A percentile compares a stretch with the other conserved stretches of the same genome.
Evolutionary conservation across 1,140 invertebrate species (phyloP).

Genomic region (Papilio helenus): DNA sequence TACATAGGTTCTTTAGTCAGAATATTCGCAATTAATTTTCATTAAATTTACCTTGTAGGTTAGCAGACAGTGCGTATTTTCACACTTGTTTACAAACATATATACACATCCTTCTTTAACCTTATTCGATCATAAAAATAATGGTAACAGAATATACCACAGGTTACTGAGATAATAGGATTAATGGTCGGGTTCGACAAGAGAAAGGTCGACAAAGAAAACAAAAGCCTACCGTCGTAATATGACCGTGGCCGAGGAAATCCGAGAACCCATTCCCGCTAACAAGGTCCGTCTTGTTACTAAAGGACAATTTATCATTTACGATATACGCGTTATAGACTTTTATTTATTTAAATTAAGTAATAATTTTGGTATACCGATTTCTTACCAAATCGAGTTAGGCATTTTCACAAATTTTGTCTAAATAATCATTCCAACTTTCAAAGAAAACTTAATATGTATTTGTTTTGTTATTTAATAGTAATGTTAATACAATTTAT

Average conservation of each 20-base stretch:
- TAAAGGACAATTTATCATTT: constrained; percentile 14
- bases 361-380: neutral
- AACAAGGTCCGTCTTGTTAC: neutral
- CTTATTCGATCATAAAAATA: neutral
- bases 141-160: neutral
- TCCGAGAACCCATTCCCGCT: constrained; percentile 18
- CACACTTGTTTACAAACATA: neutral
- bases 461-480: no score
- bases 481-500: neutral
- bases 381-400: neutral
- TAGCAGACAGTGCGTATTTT: no score
- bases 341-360: neutral
- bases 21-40: no score
- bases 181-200: constrained; percentile 2
- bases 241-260: constrained; percentile 5
- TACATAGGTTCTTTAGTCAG: no score
- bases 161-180: neutral
- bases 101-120: neutral
- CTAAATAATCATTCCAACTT: no score
- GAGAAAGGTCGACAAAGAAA: constrained; percentile 18
- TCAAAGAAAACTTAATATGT: no score
- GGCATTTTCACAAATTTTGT: no score
- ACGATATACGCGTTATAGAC: neutral
- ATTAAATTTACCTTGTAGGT: no score
- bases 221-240: constrained; percentile 4